Percentiles rank a stretch among this genome's conserved stretches.
Evolutionary conservation across 2,113 vertebrate species (phyloP).

Genomic region (Marmota monax): DNA sequence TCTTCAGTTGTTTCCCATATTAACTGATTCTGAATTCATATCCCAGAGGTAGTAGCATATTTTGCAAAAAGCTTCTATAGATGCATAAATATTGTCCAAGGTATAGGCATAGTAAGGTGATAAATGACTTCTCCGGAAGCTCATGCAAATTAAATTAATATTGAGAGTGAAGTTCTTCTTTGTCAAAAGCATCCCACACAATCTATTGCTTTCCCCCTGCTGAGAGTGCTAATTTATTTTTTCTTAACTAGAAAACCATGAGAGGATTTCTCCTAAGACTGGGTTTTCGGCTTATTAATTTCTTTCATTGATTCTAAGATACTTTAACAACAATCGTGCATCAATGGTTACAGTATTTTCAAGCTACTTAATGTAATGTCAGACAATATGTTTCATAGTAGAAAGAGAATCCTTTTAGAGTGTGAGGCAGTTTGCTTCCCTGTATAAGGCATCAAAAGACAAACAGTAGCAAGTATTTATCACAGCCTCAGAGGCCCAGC

Average conservation of each 20-base stretch:
- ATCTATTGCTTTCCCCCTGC: constrained; percentile 71
- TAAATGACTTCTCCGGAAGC: constrained; percentile 73
- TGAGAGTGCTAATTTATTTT: constrained; percentile 83
- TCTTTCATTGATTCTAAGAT: constrained; percentile 73
- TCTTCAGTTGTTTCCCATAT: background rate
- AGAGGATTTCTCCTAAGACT: constrained; percentile 66
- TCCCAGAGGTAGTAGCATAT: constrained; percentile 24
- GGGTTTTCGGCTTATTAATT: constrained; percentile 75
- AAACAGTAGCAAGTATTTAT: constrained; percentile 47
- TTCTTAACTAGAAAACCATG: constrained; percentile 75
- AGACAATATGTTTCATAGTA: constrained; percentile 63
- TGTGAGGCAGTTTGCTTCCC: constrained; percentile 49
- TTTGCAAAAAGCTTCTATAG: constrained; percentile 65
- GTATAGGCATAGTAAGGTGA: constrained; percentile 60
- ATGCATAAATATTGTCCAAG: constrained; percentile 72
- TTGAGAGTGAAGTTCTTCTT: constrained; percentile 67
- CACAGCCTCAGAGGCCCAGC: background rate
- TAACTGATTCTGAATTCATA: constrained; percentile 4
- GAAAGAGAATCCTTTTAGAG: constrained; percentile 65
- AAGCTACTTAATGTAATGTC: constrained; percentile 78
- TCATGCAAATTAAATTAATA: constrained; percentile 82
- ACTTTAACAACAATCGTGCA: constrained; percentile 68
- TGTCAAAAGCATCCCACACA: constrained; percentile 69
- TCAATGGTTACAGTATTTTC: constrained; percentile 77
- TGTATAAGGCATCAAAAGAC: constrained; percentile 62